Evolutionary conservation across 2,888 invertebrate species (phyloP).

Genomic region (Tetropium fuscum): DNA sequence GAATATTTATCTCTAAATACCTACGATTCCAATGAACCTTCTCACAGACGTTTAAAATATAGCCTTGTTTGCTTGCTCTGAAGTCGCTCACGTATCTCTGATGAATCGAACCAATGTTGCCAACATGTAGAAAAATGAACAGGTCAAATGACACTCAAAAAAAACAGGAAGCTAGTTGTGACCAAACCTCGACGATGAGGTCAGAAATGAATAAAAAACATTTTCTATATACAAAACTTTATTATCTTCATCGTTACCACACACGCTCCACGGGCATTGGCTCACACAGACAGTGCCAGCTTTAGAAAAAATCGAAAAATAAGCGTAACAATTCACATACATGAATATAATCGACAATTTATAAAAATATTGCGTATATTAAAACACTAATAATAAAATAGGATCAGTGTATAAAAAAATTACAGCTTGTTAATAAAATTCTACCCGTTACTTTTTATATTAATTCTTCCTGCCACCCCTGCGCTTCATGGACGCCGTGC

Average conservation of each 20-base stretch:
- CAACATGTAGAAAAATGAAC: too few species aligned
- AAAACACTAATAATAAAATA: neutral
- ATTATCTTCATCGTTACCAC: neutral
- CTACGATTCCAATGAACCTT: too few species aligned
- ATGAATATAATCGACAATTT: neutral
- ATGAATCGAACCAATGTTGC: too few species aligned
- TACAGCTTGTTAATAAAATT: neutral
- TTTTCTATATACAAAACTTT: neutral
- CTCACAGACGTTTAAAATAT: too few species aligned
- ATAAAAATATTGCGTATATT: conserved; percentile 6
- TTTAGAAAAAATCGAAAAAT: conserved; percentile 11
- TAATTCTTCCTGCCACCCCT: conserved; percentile 85
- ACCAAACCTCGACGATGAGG: too few species aligned
- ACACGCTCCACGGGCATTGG: neutral
- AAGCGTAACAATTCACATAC: conserved; percentile 12
- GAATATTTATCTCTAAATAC: too few species aligned
- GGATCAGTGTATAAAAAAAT: neutral
- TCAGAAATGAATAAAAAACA: neutral
- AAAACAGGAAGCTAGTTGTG: too few species aligned
- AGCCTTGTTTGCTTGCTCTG: too few species aligned
- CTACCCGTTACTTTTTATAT: conserved; percentile 1
- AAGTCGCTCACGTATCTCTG: too few species aligned
- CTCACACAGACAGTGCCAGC: neutral
- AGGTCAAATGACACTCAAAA: too few species aligned
- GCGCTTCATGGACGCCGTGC: conserved; percentile 88